These are phyloP conservation scores for Dicentrarchus labrax DNA, from an alignment of 2,113 vertebrate genomes.

Conservation along the genomic window DNA sequence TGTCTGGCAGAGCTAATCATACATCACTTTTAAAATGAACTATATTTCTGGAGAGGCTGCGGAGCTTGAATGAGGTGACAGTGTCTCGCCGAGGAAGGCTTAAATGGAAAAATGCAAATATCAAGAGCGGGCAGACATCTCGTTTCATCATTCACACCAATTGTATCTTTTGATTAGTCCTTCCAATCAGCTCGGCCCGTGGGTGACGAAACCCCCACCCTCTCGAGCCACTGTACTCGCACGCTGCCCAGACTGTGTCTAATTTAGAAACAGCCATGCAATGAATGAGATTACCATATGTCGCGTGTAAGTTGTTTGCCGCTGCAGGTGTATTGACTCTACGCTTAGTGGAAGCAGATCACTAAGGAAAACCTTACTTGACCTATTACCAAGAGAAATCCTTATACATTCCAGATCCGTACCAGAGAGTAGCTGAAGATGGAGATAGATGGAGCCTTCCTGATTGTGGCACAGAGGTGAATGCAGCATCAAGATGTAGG, in stretches of 20 bases:
- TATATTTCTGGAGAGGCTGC: conserved; percentile 51
- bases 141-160: conserved; percentile 49
- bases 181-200: conserved; percentile 47
- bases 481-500: conserved; percentile 46
- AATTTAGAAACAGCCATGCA: conserved; percentile 23
- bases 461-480: conserved; percentile 59
- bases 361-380: conserved; percentile 18
- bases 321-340: background rate
- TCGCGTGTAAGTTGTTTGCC: conserved; percentile 13
- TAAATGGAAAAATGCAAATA: conserved; percentile 69
- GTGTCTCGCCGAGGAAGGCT: conserved; percentile 40
- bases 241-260: background rate
- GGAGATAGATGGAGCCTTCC: conserved; percentile 57
- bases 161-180: conserved; percentile 53
- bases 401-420: conserved; percentile 31
- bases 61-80: conserved; percentile 39
- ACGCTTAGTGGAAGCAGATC: conserved; percentile 2
- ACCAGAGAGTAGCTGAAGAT: conserved; percentile 37
- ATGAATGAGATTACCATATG: conserved; percentile 7
- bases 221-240: background rate
- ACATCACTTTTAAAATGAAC: conserved; percentile 70
- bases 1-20: conserved; percentile 72
- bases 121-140: conserved; percentile 47
- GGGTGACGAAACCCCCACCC: conserved; percentile 19
- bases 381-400: conserved; percentile 14